Percentiles rank a stretch among this genome's conserved stretches.
These are phyloP conservation scores for Porites rus DNA, from an alignment of 92 coral and sea anemone species.

Conservation along the genomic window DNA sequence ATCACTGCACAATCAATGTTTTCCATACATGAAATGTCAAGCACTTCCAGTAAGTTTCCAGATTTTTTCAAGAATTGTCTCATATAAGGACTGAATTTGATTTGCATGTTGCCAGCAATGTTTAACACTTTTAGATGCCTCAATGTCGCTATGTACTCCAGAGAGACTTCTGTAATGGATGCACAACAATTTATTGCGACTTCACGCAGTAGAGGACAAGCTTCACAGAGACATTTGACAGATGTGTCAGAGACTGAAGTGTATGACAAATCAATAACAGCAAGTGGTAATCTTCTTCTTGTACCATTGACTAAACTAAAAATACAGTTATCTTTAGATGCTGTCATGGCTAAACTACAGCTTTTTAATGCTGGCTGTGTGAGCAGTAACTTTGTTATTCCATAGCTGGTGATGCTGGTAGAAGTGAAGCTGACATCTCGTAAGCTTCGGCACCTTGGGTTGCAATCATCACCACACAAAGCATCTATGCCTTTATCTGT, in stretches of 20 bases:
- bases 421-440: conserved; percentile 72
- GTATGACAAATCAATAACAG: conserved; percentile 63
- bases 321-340: background rate
- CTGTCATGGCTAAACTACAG: conserved; percentile 54
- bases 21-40: conserved; percentile 54
- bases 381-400: conserved; percentile 53
- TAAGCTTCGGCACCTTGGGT: conserved; percentile 47
- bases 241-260: conserved; percentile 42
- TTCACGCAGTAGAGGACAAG: conserved; percentile 60
- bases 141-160: conserved; percentile 45
- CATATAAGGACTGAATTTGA: conserved; percentile 53
- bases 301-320: background rate
- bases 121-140: conserved; percentile 49
- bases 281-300: conserved; percentile 34
- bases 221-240: conserved; percentile 48
- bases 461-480: conserved; percentile 36
- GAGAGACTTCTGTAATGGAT: conserved; percentile 41
- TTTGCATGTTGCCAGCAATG: conserved; percentile 45
- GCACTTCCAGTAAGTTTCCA: conserved; percentile 53
- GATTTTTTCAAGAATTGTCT: conserved; percentile 58
- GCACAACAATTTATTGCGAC: conserved; percentile 62
- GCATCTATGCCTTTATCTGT: conserved; percentile 72
- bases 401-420: conserved; percentile 69
- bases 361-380: conserved; percentile 65
- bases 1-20: conserved; percentile 56